Evolutionary conservation across 37 sponge, comb jelly and placozoan genomes (phyloP).

Genomic region (Halisarca cf. caerulea): DNA sequence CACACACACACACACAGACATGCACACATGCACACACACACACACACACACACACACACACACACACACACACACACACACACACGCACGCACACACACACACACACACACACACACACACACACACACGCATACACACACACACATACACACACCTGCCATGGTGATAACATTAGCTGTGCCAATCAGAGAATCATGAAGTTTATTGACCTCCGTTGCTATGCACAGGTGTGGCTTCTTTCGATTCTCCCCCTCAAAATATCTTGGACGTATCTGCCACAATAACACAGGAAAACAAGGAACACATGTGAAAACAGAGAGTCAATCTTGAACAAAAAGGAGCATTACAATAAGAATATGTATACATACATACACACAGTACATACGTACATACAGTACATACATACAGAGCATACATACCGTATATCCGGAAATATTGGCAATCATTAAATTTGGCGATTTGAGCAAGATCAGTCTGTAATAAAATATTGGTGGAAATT

Average conservation of each 20-base stretch:
- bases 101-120: too few species aligned
- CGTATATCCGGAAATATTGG: too few species aligned
- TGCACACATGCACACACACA: too few species aligned
- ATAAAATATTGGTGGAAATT: too few species aligned
- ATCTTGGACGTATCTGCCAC: neutral
- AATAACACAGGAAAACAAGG: neutral
- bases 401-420: constrained; percentile 10
- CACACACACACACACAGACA: too few species aligned
- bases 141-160: neutral
- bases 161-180: constrained; percentile 24
- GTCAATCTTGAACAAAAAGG: neutral
- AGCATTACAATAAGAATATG: too few species aligned
- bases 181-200: neutral
- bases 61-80: too few species aligned
- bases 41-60: too few species aligned
- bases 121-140: too few species aligned
- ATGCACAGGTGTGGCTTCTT: constrained; percentile 21
- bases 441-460: too few species aligned
- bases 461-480: too few species aligned
- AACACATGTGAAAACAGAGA: neutral
- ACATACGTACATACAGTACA: constrained; percentile 9
- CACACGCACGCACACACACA: too few species aligned
- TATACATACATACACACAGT: neutral
- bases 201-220: neutral
- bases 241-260: neutral